Conservation (phyloP, 2,113 vertebrate species). For the Halcyon senegalensis region DNA sequence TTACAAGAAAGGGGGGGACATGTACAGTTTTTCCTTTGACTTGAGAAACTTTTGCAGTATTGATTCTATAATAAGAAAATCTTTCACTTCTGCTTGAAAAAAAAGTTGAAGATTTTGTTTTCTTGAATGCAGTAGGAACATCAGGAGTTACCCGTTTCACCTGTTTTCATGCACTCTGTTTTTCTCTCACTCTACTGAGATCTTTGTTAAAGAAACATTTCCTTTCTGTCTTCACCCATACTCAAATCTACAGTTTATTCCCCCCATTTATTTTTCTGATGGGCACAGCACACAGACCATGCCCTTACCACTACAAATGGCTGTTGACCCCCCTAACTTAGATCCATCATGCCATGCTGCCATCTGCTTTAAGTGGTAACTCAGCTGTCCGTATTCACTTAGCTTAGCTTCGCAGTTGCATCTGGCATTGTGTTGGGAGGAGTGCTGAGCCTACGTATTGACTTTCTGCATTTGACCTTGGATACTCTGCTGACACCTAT, state of each 20-base stretch:
- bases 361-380: background rate
- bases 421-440: background rate
- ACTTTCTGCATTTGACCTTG: background rate
- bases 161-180: background rate
- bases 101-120: background rate
- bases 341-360: background rate
- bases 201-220: background rate
- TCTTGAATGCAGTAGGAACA: background rate
- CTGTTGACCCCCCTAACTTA: fast-evolving
- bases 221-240: background rate
- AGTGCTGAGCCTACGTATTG: background rate
- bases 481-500: background rate
- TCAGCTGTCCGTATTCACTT: background rate
- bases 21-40: background rate
- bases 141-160: background rate
- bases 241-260: background rate
- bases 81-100: background rate
- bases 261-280: background rate
- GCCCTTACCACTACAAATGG: background rate
- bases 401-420: background rate
- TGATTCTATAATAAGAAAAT: background rate
- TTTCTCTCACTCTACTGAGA: background rate
- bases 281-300: background rate
- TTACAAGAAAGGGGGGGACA: background rate
- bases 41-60: background rate